These are phyloP conservation scores for Clivina fossor DNA, from an alignment of 2,888 invertebrate species.

Conservation along the genomic window DNA sequence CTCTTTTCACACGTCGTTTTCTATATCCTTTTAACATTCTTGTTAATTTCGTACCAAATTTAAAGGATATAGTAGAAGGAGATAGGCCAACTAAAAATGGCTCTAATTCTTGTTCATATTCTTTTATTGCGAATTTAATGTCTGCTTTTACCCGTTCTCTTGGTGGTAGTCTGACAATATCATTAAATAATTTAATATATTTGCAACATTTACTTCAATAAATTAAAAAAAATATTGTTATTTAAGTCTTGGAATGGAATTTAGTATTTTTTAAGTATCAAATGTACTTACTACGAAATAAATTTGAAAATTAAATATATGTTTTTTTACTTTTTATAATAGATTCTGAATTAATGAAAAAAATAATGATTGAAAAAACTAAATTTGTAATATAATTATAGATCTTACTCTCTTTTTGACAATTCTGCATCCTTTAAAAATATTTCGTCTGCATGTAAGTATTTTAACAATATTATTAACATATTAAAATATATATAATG, in stretches of 20 bases:
- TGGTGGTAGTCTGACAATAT: slow-evolving; percentile 9
- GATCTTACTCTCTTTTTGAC: slow-evolving; percentile 17
- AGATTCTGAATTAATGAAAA: no score
- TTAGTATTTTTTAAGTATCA: no score
- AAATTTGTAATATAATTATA: neutral
- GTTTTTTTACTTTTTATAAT: no score
- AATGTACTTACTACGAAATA: no score
- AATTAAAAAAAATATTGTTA: no score
- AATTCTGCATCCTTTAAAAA: neutral
- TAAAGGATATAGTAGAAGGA: slow-evolving; percentile 48
- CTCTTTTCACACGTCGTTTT: slow-evolving; percentile 53
- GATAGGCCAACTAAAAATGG: slow-evolving; percentile 54
- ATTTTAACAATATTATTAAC: no score
- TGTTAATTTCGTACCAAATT: slow-evolving; percentile 57
- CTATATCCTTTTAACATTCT: slow-evolving; percentile 59
- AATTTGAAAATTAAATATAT: no score
- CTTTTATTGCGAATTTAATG: slow-evolving; percentile 42
- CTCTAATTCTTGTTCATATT: slow-evolving; percentile 50
- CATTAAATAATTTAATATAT: neutral
- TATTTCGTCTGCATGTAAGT: neutral
- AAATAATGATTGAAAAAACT: no score
- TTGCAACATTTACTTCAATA: no score
- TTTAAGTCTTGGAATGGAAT: no score
- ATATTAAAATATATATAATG: no score
- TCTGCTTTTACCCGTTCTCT: slow-evolving; percentile 36